Evolutionary conservation across 2,797 vertebrate genomes (phyloP), one percentile per base, ranked within the genome.

Genomic region (Acipenser transmontanus): DNA sequence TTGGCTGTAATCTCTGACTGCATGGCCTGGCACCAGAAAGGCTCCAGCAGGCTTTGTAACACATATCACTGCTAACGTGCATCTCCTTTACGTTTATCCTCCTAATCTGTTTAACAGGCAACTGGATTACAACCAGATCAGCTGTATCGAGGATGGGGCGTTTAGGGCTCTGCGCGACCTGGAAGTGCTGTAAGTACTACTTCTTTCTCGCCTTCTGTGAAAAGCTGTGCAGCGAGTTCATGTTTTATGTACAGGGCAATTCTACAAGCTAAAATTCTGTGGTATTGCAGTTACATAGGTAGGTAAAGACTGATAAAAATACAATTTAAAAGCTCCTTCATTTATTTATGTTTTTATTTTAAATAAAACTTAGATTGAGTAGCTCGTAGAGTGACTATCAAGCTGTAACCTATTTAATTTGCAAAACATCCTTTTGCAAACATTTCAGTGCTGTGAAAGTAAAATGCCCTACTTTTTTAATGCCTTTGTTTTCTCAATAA

Each of bases 51-150:
- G 14, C 74, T 80, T 66, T 59, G 69, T 68, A 13, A 6, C 78
- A 9, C 68, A 17, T 63, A 12, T 7, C 14, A 8, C 51, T 50
- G 72, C 77, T 66, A 66, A 47, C 6, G 0, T 59, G 57, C 73
- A 1, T 71, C 68, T 75, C 65, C 72, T 73, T 85, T 73, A 84
- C 78, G 65, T 79, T 69, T 70, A 71, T 71, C 76, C 77, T 76
- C 76, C 72, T 85, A 73, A 84, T 89, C 84, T 86, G 5, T 88
- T 87, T 83, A 85, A 87, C 89, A 99, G 97, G 88, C 97, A 99
- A 81, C 85, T 99, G 93, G 97, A 99, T 91, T 98, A 97, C 91
- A 99, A 98, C 91, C 96, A 98, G 85, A 98, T 99, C 91, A 95
- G 92, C 91, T 98, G 97, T 76, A 97, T 99, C 74, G 97, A 99